These are phyloP conservation scores for Drosophila robusta DNA, from an alignment of 2,888 invertebrate species.

Conservation along the genomic window DNA sequence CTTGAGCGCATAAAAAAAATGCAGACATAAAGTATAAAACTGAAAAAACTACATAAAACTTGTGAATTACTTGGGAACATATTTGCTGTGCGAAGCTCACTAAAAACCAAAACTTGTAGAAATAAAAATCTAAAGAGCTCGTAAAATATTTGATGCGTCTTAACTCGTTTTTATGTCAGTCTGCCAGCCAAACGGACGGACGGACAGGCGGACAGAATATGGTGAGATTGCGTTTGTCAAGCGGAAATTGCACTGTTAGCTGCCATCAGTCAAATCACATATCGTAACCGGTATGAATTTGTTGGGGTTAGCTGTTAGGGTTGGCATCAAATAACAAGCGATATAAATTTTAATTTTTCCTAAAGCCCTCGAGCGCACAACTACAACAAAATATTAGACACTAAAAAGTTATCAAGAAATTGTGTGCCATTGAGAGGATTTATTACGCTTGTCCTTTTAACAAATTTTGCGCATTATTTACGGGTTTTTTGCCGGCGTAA, in stretches of 20 bases:
- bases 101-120: constrained; percentile 32
- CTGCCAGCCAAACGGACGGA: not conserved
- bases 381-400: constrained; percentile 61
- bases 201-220: not conserved
- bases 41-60: constrained; percentile 1
- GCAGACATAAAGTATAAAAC: not conserved
- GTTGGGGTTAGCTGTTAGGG: constrained; percentile 18
- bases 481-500: constrained; percentile 47
- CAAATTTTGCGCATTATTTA: constrained; percentile 80
- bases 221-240: constrained; percentile 17
- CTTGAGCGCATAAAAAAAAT: not conserved
- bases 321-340: constrained; percentile 41
- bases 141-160: constrained; percentile 50
- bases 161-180: constrained; percentile 29
- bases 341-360: constrained; percentile 69
- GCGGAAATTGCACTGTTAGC: constrained; percentile 55
- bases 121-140: constrained; percentile 31
- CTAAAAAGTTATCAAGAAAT: constrained; percentile 76
- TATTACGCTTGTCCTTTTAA: constrained; percentile 79
- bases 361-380: constrained; percentile 29
- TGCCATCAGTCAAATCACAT: constrained; percentile 62
- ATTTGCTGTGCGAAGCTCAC: constrained; percentile 30
- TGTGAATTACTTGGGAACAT: constrained; percentile 16
- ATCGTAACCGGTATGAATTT: constrained; percentile 60
- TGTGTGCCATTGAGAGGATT: constrained; percentile 78